Evolutionary conservation across 2,797 vertebrate genomes (phyloP).

Genomic region (Simalia tracyae): DNA sequence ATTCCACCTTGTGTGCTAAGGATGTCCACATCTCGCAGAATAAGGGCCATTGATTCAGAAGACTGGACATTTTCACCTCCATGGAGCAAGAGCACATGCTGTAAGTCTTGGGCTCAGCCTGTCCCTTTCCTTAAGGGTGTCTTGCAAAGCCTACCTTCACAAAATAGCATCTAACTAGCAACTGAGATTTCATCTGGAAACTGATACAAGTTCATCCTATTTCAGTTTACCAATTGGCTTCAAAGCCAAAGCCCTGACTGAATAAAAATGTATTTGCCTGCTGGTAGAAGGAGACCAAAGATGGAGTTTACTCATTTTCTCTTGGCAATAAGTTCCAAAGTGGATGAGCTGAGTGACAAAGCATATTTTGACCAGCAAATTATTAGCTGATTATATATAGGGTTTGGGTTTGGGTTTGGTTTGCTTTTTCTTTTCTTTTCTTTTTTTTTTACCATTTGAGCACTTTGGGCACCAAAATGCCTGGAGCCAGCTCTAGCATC

Average conservation of each 20-base stretch:
- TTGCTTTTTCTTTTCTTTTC: background rate
- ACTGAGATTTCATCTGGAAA: background rate
- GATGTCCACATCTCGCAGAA: background rate
- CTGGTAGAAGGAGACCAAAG: background rate
- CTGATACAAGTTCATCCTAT: background rate
- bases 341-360: background rate
- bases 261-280: background rate
- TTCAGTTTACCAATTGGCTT: background rate
- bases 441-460: background rate
- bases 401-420: background rate
- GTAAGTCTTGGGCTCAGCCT: background rate
- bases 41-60: background rate
- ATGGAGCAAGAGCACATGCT: background rate
- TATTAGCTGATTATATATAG: background rate
- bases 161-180: background rate
- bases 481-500: background rate
- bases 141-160: background rate
- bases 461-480: background rate
- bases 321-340: background rate
- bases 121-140: background rate
- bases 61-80: background rate
- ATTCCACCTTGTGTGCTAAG: background rate
- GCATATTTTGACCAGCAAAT: background rate
- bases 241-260: background rate
- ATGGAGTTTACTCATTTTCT: background rate